Conservation (phyloP, 2,888 invertebrate species). For the Drosophila prolongata region DNA sequence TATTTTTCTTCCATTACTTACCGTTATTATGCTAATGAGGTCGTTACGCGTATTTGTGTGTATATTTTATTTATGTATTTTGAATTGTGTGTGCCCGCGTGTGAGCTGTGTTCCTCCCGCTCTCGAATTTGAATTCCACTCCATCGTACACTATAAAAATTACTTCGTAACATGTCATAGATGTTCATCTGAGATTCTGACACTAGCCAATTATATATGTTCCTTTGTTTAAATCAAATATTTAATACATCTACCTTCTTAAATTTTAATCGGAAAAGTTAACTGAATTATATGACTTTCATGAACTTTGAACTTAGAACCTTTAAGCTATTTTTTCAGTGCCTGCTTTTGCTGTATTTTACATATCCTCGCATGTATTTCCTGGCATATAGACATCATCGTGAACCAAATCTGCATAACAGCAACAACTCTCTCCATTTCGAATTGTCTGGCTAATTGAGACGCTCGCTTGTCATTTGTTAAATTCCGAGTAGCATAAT, state of each 20-base stretch:
- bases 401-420: slow-evolving; percentile 33
- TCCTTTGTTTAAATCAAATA: too few species aligned
- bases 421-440: slow-evolving; percentile 1
- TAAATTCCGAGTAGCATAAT: slow-evolving; percentile 44
- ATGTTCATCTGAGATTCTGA: background rate
- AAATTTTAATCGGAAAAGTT: too few species aligned
- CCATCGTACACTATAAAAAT: background rate
- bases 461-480: slow-evolving; percentile 61
- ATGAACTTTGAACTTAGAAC: too few species aligned
- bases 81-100: slow-evolving; percentile 60
- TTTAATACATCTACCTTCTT: too few species aligned
- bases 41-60: slow-evolving; percentile 81
- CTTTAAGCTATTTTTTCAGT: background rate
- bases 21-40: slow-evolving; percentile 84
- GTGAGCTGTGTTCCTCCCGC: background rate
- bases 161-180: too few species aligned
- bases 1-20: slow-evolving; percentile 82
- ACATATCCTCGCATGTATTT: slow-evolving; percentile 23
- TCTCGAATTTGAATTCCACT: background rate
- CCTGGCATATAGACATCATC: slow-evolving; percentile 30
- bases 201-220: background rate
- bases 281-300: too few species aligned
- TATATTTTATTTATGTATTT: slow-evolving; percentile 75
- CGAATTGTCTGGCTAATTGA: slow-evolving; percentile 61
- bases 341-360: slow-evolving; percentile 3